Percentiles rank a stretch among this genome's conserved stretches.
Evolutionary conservation across 2,113 vertebrate species (phyloP).

Genomic region (Psephotus haematonotus): DNA sequence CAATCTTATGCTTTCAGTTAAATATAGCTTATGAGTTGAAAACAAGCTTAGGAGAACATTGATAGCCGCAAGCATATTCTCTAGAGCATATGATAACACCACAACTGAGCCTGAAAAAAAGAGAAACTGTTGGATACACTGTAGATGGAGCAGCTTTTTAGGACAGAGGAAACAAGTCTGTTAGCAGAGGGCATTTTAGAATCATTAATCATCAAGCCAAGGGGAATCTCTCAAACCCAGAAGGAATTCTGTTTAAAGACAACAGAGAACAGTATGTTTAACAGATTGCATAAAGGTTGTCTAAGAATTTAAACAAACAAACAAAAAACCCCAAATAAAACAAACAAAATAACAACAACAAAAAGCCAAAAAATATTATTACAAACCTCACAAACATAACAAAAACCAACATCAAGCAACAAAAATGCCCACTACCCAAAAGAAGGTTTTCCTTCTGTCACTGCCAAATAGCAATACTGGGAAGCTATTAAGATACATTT

Average conservation of each 20-base stretch:
- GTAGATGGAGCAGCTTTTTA: not conserved
- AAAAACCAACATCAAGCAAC: not conserved
- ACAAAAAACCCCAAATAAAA: not conserved
- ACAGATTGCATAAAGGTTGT: not conserved
- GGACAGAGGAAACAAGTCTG: not conserved
- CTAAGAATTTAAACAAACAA: not conserved
- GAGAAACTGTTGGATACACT: not conserved
- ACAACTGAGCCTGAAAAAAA: not conserved
- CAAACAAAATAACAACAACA: not conserved
- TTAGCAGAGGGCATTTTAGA: not conserved
- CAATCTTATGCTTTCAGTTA: not conserved
- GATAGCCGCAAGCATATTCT: not conserved
- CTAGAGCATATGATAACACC: not conserved
- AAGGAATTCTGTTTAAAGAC: not conserved
- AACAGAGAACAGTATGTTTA: not conserved
- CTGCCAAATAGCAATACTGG: not conserved
- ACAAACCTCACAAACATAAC: accelerated
- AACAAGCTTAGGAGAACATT: not conserved
- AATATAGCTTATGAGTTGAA: not conserved
- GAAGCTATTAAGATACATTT: not conserved
- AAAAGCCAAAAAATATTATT: not conserved
- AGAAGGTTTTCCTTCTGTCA: not conserved
- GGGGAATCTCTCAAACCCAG: not conserved
- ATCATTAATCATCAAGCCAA: not conserved
- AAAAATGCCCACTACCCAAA: not conserved